Evolutionary conservation across 2,113 vertebrate genomes (phyloP).

Genomic region (Oreochromis niloticus): DNA sequence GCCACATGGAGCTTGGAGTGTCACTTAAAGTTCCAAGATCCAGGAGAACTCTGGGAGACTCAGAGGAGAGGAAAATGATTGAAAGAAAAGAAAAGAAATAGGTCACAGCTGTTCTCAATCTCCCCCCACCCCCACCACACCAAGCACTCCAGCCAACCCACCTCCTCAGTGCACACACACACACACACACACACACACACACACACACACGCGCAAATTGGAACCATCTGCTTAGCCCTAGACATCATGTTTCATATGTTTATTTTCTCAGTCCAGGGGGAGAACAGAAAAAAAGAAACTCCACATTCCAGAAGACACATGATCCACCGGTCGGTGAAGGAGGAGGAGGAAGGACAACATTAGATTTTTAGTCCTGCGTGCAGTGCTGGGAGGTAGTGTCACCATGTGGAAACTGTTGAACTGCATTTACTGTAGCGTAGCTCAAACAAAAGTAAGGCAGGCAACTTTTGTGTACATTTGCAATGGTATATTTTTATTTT

Average conservation of each 20-base stretch:
- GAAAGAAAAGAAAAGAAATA: conserved; percentile 45
- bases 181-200: neutral
- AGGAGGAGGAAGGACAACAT: neutral
- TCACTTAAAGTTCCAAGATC: neutral
- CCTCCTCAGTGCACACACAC: neutral
- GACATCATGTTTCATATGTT: conserved; percentile 46
- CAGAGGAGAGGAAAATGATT: conserved; percentile 1
- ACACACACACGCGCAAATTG: neutral
- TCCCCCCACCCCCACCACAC: conserved; percentile 2
- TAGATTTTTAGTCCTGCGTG: neutral
- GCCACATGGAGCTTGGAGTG: neutral
- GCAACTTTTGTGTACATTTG: neutral
- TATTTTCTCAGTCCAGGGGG: conserved; percentile 36
- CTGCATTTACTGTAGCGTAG: neutral
- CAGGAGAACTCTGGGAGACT: neutral
- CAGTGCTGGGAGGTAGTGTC: conserved; percentile 4
- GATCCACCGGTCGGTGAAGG: neutral
- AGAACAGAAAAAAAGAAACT: neutral
- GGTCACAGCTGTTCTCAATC: conserved; percentile 66
- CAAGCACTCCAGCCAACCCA: conserved; percentile 12
- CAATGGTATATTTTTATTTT: neutral
- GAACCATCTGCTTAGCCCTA: neutral
- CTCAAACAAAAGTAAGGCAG: neutral
- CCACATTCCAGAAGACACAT: conserved; percentile 46
- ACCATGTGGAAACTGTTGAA: neutral